These are phyloP conservation scores for Toxotes lorentzi DNA, from an alignment of 2,797 vertebrate genomes.

Conservation along the genomic window DNA sequence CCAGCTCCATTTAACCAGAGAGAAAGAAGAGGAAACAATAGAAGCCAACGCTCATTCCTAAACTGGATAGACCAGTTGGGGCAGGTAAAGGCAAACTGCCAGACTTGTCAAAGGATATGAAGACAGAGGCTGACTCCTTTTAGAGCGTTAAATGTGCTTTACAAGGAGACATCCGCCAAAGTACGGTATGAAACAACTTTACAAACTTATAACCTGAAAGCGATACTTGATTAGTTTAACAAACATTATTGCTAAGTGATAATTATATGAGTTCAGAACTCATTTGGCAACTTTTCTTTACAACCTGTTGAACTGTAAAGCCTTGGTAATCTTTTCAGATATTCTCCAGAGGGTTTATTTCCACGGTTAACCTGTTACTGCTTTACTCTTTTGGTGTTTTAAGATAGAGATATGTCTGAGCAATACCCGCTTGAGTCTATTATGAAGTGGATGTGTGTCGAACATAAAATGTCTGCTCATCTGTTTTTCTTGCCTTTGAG, in stretches of 20 bases:
- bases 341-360: constrained; percentile 2
- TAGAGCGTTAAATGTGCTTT: constrained; percentile 56
- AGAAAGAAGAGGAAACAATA: constrained; percentile 88
- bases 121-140: constrained; percentile 76
- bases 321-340: constrained; percentile 21
- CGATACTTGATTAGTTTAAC: constrained; percentile 2
- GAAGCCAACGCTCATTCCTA: constrained; percentile 93
- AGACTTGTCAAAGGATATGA: constrained; percentile 87
- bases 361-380: not conserved
- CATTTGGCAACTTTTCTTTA: constrained; percentile 52
- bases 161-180: constrained; percentile 43
- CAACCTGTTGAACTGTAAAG: constrained; percentile 66
- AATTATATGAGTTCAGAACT: constrained; percentile 28
- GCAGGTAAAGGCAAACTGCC: constrained; percentile 93
- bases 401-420: constrained; percentile 45
- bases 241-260: not conserved
- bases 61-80: constrained; percentile 97
- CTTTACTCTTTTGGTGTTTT: constrained; percentile 57
- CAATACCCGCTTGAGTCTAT: constrained; percentile 40
- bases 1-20: constrained; percentile 86
- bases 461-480: constrained; percentile 81
- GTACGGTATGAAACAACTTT: constrained; percentile 63
- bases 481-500: constrained; percentile 55
- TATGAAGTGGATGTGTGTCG: constrained; percentile 45
- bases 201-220: constrained; percentile 17